A percentile compares a stretch with the other conserved stretches of the same genome.
Conservation (phyloP, 1,140 invertebrate genomes). For the Drosophila serrata region DNA sequence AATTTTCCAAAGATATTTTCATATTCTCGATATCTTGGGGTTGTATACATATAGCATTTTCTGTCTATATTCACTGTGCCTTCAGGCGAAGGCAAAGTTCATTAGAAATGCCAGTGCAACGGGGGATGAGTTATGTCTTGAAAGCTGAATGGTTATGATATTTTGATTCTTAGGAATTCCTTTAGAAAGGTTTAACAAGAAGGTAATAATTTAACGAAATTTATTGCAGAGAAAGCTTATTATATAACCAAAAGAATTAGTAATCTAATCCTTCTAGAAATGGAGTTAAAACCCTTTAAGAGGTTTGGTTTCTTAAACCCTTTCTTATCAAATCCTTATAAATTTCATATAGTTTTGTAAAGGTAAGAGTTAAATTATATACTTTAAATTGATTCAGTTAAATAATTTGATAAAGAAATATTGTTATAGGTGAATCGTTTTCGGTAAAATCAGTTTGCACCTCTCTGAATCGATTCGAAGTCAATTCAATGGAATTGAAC, state of each 20-base stretch:
- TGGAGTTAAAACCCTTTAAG: no score
- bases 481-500: conserved; percentile 55
- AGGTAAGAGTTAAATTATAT: no score
- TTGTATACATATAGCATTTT: conserved; percentile 1
- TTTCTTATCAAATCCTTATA: no score
- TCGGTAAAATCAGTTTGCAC: conserved; percentile 39
- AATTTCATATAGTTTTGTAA: neutral
- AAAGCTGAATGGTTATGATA: conserved; percentile 13
- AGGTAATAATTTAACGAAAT: neutral
- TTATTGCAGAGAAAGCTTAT: no score
- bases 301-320: no score
- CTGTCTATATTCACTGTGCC: conserved; percentile 29
- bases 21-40: conserved; percentile 52
- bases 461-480: conserved; percentile 22
- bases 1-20: conserved; percentile 60
- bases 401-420: neutral
- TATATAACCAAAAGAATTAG: no score
- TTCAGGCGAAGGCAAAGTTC: conserved; percentile 23
- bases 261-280: no score
- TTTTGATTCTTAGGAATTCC: neutral
- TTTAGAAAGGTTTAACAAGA: neutral
- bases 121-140: conserved; percentile 9
- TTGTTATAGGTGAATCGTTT: neutral
- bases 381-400: neutral
- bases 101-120: conserved; percentile 55